Conservation (phyloP, 1,140 invertebrate species). For the Glomeris maerens region DNA sequence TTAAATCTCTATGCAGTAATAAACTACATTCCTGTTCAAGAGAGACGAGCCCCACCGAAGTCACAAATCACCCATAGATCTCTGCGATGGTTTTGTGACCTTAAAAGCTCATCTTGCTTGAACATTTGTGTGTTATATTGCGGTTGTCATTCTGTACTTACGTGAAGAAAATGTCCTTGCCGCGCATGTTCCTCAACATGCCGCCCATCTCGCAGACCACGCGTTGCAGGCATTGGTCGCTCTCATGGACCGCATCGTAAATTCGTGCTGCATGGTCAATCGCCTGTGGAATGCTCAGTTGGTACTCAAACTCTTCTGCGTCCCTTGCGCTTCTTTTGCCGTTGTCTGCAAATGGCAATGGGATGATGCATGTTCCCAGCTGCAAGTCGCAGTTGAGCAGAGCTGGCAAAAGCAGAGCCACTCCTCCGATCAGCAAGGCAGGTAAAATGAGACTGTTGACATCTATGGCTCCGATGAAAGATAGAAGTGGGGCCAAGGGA, state of each 20-base stretch:
- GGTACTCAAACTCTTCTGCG: background rate
- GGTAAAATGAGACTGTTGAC: constrained; percentile 10
- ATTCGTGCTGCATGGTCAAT: constrained; percentile 6
- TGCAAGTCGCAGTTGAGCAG: constrained; percentile 7
- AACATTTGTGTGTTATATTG: too few species aligned
- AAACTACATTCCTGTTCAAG: too few species aligned
- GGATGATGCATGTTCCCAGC: constrained; percentile 4
- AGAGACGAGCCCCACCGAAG: too few species aligned
- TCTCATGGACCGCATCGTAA: background rate
- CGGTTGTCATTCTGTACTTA: too few species aligned
- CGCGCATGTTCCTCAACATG: constrained; percentile 1
- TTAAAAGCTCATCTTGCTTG: too few species aligned
- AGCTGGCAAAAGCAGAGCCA: constrained; percentile 5
- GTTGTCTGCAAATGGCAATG: background rate
- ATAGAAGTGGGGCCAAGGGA: background rate
- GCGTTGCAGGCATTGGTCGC: constrained; percentile 1
- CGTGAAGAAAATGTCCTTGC: constrained; percentile 4
- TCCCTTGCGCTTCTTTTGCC: background rate
- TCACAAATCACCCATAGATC: too few species aligned
- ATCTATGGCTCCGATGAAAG: background rate
- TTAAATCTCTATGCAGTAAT: too few species aligned
- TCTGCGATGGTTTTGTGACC: too few species aligned
- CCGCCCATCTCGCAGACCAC: constrained; percentile 7
- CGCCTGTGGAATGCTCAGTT: constrained; percentile 1
- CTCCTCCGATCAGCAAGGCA: constrained; percentile 4